Percentiles rank a stretch among this genome's conserved stretches.
Evolutionary conservation across 2,113 vertebrate species (phyloP).

Genomic region (Lepus timidus): DNA sequence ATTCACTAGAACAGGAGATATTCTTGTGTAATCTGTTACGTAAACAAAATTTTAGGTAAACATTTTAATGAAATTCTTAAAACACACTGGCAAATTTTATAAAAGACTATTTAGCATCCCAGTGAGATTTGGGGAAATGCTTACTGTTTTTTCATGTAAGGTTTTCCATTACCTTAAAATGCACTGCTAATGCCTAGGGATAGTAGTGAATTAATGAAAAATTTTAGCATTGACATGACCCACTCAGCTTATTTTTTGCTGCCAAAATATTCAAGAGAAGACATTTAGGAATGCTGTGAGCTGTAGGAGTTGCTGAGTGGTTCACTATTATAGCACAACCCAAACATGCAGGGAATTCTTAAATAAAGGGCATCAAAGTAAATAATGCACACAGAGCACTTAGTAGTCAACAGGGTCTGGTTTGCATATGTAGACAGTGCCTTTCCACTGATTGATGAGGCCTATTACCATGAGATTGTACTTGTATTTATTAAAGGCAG

Average conservation of each 20-base stretch:
- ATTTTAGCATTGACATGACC: constrained; percentile 73
- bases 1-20: constrained; percentile 12
- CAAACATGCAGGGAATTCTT: constrained; percentile 63
- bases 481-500: constrained; percentile 80
- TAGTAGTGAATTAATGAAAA: constrained; percentile 75
- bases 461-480: constrained; percentile 67
- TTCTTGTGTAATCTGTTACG: constrained; percentile 12
- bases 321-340: constrained; percentile 60
- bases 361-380: constrained; percentile 70
- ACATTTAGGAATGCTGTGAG: constrained; percentile 35
- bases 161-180: constrained; percentile 77
- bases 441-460: constrained; percentile 78
- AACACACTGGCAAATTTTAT: constrained; percentile 54
- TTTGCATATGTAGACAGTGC: constrained; percentile 63
- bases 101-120: constrained; percentile 67
- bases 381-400: constrained; percentile 61
- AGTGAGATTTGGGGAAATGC: constrained; percentile 62
- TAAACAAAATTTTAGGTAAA: constrained; percentile 66
- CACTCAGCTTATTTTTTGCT: constrained; percentile 80
- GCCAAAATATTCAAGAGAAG: constrained; percentile 61
- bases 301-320: constrained; percentile 63
- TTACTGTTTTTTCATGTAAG: constrained; percentile 77
- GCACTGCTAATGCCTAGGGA: constrained; percentile 65
- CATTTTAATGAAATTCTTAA: constrained; percentile 73
- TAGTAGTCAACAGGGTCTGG: constrained; percentile 45